Percentiles rank a stretch among this genome's conserved stretches.
These are phyloP conservation scores for Poeciliopsis presidionis DNA, from an alignment of 2,797 vertebrate genomes.

Conservation along the genomic window DNA sequence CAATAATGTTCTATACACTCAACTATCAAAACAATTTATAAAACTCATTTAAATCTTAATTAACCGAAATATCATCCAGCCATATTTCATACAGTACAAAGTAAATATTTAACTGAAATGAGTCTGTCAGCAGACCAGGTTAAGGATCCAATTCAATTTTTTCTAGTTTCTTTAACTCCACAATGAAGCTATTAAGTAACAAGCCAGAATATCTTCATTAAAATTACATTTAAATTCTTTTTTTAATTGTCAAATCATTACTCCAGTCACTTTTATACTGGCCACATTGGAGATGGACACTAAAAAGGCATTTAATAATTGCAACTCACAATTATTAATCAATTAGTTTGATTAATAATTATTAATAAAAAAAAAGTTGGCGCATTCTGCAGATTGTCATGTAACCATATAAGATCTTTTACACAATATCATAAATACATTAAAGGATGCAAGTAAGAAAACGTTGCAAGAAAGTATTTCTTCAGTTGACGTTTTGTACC, in stretches of 20 bases:
- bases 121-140: not conserved
- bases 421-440: no score
- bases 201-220: not conserved
- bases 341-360: no score
- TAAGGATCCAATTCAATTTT: not conserved
- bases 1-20: not conserved
- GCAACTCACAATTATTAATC: no score
- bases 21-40: not conserved
- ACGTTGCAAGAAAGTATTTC: no score
- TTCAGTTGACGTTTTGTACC: no score
- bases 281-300: not conserved
- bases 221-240: not conserved
- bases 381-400: no score
- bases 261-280: not conserved
- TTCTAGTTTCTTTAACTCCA: not conserved
- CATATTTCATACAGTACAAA: not conserved
- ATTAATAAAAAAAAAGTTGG: no score
- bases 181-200: not conserved
- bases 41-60: not conserved
- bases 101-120: not conserved
- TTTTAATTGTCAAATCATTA: not conserved
- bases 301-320: not conserved
- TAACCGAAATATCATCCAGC: not conserved
- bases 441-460: no score
- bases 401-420: no score